Base-by-base conservation (phyloP, 2,797 vertebrate species). In the Cyprinodon diabolis region DNA sequence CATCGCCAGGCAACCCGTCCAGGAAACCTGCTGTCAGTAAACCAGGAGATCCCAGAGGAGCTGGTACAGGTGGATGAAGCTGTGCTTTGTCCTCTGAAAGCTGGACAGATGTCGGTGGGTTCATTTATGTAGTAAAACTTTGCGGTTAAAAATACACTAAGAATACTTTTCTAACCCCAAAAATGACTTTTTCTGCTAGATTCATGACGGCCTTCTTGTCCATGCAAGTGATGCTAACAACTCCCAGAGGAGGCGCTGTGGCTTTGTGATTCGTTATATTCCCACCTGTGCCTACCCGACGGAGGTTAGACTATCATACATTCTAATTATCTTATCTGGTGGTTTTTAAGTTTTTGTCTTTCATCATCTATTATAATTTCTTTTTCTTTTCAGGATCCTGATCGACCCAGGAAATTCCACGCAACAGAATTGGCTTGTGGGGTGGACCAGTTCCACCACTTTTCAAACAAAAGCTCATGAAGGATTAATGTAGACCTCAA, bases 71-170 rank as follows among this genome's bases (percentile, higher is more conserved):
- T 69, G 30, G 91, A 93, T 4, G 77, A 92, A 0, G 84, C 93
- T 48, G 48, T 94, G 71, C 57, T 95, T 21, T 95, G 95, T 45
- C 94, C 95, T 6, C 92, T 96, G 0, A 73, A 63, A 69, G 95
- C 94, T 13, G 95, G 95, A 43, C 92, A 96, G 90, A 96, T 96
- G 94, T 96, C 95, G 89, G 95, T 96, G 78, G 94, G 95, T 94
- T 68, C 0, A n/a, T n/a, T 57, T 19, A 21, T 43, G 25, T 56
- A 1, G 6, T 67, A 13, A 52, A 57, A 4, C 6, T 52, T 19
- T 21, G 25, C 1, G 1, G 10, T 57, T 21, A n/a, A 0, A 71
- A 51, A 3, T 1, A 1, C 8, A 30, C 11, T 75, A 4, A 51
- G 6, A 37, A 23, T 3, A 30, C 35, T 66, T 45, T 4, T 40